Evolutionary conservation across 1,140 invertebrate species (phyloP).

Genomic region (Marisa cornuarietis): DNA sequence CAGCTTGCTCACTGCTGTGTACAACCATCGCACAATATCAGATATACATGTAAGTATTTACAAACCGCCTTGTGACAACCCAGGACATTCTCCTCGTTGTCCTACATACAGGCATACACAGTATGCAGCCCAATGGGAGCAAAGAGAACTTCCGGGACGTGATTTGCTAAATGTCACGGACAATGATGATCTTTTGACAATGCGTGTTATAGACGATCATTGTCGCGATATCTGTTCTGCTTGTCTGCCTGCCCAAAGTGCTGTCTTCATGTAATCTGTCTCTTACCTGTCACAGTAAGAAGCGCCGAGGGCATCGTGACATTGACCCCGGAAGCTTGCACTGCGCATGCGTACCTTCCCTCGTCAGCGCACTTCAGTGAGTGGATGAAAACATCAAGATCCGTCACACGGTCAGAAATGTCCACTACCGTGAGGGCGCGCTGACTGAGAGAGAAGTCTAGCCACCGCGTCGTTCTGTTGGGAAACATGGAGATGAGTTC

Average conservation of each 20-base stretch:
- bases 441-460: slow-evolving; percentile 10
- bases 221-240: too few species aligned
- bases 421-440: background rate
- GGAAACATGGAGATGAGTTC: slow-evolving; percentile 2
- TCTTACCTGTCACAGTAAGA: slow-evolving; percentile 8
- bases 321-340: background rate
- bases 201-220: too few species aligned
- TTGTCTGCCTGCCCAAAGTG: too few species aligned
- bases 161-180: too few species aligned
- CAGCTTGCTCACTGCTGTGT: background rate
- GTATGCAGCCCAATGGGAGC: too few species aligned
- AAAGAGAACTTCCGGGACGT: too few species aligned
- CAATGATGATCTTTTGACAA: too few species aligned
- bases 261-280: too few species aligned
- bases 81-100: background rate
- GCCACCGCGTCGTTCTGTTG: background rate
- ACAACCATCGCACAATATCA: background rate
- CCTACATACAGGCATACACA: background rate
- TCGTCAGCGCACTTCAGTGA: slow-evolving; percentile 17
- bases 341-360: slow-evolving; percentile 2
- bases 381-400: slow-evolving; percentile 13
- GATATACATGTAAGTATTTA: background rate
- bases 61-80: background rate
- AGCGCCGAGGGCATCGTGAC: background rate
- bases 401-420: background rate